These are phyloP conservation scores for Dipus sagitta DNA, from an alignment of 2,797 vertebrate species.

Conservation along the genomic window DNA sequence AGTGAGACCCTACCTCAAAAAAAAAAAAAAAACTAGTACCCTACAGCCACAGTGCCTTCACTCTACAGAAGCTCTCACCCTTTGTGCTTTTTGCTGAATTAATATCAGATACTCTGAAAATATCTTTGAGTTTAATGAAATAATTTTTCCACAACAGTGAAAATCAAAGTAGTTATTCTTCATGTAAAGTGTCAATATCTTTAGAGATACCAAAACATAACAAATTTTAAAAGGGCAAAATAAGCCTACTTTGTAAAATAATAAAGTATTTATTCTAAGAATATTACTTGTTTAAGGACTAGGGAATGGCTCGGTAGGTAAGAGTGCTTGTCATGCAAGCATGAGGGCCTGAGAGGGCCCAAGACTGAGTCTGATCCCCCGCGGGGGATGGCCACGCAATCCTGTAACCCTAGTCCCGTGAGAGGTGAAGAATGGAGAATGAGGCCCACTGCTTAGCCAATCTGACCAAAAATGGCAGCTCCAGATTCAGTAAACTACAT, in stretches of 20 bases:
- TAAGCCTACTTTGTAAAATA: conserved; percentile 69
- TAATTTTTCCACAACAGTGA: conserved; percentile 80
- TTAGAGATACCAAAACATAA: conserved; percentile 77
- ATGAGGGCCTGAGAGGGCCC: no score
- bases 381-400: no score
- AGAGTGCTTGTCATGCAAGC: no score
- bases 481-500: no score
- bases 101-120: conserved; percentile 80
- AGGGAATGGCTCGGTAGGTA: no score
- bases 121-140: conserved; percentile 83
- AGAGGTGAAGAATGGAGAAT: no score
- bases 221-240: conserved; percentile 62
- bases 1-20: no score
- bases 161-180: conserved; percentile 80
- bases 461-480: no score
- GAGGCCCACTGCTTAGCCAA: no score
- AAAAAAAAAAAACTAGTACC: conserved; percentile 55
- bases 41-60: conserved; percentile 62
- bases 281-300: conserved; percentile 46
- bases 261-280: conserved; percentile 82
- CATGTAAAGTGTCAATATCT: conserved; percentile 60
- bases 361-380: no score
- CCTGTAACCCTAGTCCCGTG: no score
- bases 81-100: conserved; percentile 80
- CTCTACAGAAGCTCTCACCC: conserved; percentile 78